Percentiles rank a stretch among this genome's conserved stretches.
Evolutionary conservation across 2,888 invertebrate genomes (phyloP).

Genomic region (Clivina fossor): DNA sequence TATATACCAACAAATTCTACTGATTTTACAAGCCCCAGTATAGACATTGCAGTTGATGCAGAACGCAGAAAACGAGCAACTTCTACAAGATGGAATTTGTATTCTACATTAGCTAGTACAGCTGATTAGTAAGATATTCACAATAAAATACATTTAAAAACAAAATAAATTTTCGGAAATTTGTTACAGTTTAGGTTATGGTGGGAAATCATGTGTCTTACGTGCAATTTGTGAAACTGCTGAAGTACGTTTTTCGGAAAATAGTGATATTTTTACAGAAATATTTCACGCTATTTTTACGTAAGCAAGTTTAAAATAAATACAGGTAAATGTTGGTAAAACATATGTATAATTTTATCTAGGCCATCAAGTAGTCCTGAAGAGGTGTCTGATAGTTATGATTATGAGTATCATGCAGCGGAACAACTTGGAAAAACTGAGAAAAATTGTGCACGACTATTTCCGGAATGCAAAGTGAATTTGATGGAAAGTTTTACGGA

Average conservation of each 20-base stretch:
- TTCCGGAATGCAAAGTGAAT: conserved; percentile 65
- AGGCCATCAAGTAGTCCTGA: conserved; percentile 74
- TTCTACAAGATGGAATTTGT: conserved; percentile 48
- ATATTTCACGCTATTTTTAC: conserved; percentile 72
- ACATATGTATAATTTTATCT: conserved; percentile 41
- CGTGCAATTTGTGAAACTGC: conserved; percentile 78
- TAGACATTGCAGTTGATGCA: conserved; percentile 39
- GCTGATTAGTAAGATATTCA: conserved; percentile 27
- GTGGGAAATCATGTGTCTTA: conserved; percentile 70
- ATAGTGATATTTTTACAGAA: conserved; percentile 70
- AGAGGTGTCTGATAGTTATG: conserved; percentile 62
- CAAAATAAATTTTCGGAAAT: too few relatives aligned
- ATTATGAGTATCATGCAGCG: conserved; percentile 74
- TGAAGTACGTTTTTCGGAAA: conserved; percentile 64
- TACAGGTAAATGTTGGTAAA: background rate
- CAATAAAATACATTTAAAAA: too few relatives aligned
- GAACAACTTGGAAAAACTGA: conserved; percentile 65
- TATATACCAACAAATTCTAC: conserved; percentile 65
- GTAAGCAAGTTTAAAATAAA: conserved; percentile 54
- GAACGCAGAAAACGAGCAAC: conserved; percentile 45
- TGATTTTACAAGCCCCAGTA: conserved; percentile 57
- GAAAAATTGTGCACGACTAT: conserved; percentile 60
- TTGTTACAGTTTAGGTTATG: conserved; percentile 61
- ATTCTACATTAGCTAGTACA: conserved; percentile 36
- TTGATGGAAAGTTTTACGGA: conserved; percentile 62